These are phyloP conservation scores for Panulirus ornatus DNA, from an alignment of 1,140 invertebrate genomes.

Conservation along the genomic window DNA sequence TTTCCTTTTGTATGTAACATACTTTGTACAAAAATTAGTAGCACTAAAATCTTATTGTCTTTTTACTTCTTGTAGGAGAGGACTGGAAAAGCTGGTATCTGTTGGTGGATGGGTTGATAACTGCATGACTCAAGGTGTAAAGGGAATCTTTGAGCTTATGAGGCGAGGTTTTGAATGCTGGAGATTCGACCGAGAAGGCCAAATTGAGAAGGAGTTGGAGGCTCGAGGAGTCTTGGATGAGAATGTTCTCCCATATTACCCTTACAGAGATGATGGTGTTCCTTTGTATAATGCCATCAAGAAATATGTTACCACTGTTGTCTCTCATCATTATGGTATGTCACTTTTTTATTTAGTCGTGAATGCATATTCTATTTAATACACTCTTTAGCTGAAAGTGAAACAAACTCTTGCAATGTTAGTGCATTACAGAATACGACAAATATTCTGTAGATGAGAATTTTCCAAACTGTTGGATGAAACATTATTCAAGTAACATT, in stretches of 20 bases:
- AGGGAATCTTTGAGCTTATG: slow-evolving; percentile 80
- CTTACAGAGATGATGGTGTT: slow-evolving; percentile 80
- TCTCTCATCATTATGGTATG: slow-evolving; percentile 79
- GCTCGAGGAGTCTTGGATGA: slow-evolving; percentile 77
- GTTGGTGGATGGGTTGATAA: slow-evolving; percentile 80
- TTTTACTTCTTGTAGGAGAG: slow-evolving; percentile 77
- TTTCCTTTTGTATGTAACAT: too few relatives aligned
- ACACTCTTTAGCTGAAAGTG: too few relatives aligned
- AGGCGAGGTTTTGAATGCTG: slow-evolving; percentile 76
- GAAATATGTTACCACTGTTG: slow-evolving; percentile 79
- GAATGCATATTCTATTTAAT: too few relatives aligned
- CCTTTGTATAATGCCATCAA: slow-evolving; percentile 78
- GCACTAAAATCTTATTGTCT: background rate
- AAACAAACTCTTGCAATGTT: too few relatives aligned
- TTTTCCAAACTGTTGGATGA: too few relatives aligned
- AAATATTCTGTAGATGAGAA: too few relatives aligned
- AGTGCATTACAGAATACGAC: too few relatives aligned
- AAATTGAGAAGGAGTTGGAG: slow-evolving; percentile 77
- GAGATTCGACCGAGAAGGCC: slow-evolving; percentile 77
- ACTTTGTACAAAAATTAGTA: background rate
- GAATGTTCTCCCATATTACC: slow-evolving; percentile 79
- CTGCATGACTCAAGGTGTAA: slow-evolving; percentile 79
- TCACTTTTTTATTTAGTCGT: too few relatives aligned
- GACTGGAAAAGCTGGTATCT: slow-evolving; percentile 78
- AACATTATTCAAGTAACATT: too few relatives aligned